Base-by-base conservation (phyloP, 2,113 vertebrate species). In the Rhinichthys klamathensis region DNA sequence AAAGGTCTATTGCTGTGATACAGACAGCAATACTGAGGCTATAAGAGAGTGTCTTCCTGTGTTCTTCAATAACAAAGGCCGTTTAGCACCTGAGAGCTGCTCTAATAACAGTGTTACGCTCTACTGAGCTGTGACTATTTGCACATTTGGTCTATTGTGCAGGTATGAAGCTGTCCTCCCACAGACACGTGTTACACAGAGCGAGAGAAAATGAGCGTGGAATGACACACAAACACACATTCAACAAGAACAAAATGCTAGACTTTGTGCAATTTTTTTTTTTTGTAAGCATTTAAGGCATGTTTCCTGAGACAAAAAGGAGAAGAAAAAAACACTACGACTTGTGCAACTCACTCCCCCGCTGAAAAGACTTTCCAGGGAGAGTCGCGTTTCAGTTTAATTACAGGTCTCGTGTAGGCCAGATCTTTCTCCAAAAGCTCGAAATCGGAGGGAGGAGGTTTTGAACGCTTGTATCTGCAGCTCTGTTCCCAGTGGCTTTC, bases 361-460 rank as follows among this genome's bases (percentile, higher is more conserved):
- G 27, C 88, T 85, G 56, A 86, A 81, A 88, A 86, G 87, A 85
- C 63, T 90, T 90, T 90, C 63, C 82, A 90, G 90, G 90, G 90
- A 81, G 86, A 88, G 86, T 90, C 85, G 41, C 84, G 87, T 91
- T 92, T 94, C 88, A 88, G 89, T 93, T 93, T 95, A 95, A 95
- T 95, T 93, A 95, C 92, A 94, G 92, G 90, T 92, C 89, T 92
- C 82, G 85, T 85, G 90, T 91, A 88, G 91, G 92, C 94, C 89
- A 91, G 92, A 94, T 94, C 92, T 92, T 84, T 90, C 88, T 94
- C 92, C 93, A 92, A 92, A 92, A 92, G 91, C 92, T 92, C 90
- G 91, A 93, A 93, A 94, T 91, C 91, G 89, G 89, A 93, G 89
- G 90, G 91, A 92, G 91, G 90, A 90, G 91, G 87, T 73, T 84